These are phyloP conservation scores for Pyrgilauda ruficollis DNA, from an alignment of 2,113 vertebrate species.

Conservation along the genomic window DNA sequence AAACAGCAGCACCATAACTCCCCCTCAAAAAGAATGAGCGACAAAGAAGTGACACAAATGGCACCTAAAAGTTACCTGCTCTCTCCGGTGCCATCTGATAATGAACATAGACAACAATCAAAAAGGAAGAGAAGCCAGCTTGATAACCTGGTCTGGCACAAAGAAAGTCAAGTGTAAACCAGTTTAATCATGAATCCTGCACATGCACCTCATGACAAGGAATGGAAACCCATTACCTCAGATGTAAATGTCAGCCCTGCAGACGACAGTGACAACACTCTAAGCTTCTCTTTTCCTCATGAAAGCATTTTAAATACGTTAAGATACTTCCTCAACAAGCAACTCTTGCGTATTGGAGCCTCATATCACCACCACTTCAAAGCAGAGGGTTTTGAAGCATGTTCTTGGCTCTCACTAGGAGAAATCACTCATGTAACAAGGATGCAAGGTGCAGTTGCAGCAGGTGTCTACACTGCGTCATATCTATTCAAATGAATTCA, in stretches of 20 bases:
- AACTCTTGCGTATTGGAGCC: neutral
- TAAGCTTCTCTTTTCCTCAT: slow-evolving; percentile 8
- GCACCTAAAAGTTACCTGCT: neutral
- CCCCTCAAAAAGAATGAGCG: neutral
- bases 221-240: neutral
- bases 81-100: neutral
- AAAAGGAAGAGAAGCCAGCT: neutral
- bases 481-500: slow-evolving; percentile 62
- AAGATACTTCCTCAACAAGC: slow-evolving; percentile 46
- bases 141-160: neutral
- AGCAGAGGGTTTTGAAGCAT: slow-evolving; percentile 50
- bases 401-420: slow-evolving; percentile 50
- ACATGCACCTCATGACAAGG: neutral
- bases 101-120: neutral
- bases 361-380: slow-evolving; percentile 49
- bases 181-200: neutral
- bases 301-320: slow-evolving; percentile 48
- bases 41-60: neutral
- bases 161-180: neutral
- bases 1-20: neutral
- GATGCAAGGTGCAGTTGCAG: slow-evolving; percentile 41
- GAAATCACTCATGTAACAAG: slow-evolving; percentile 60
- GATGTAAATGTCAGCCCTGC: slow-evolving; percentile 4
- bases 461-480: slow-evolving; percentile 35
- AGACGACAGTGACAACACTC: neutral